phyloP scores from a whole-genome alignment of 2,113 vertebrate species.

The Xenopus tropicalis region DNA sequence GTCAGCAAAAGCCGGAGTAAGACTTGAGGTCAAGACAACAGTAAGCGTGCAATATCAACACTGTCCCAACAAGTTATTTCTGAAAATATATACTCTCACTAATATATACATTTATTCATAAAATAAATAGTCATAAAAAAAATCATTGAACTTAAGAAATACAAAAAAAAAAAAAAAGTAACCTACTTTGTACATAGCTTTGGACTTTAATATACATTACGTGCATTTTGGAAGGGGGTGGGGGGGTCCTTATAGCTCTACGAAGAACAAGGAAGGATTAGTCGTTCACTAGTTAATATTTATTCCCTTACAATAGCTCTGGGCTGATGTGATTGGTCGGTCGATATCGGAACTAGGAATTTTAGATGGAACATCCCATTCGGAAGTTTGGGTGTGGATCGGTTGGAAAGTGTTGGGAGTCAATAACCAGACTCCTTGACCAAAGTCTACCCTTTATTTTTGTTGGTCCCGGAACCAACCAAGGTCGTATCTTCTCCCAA shows the following conservation, averaged over 20 bases:
- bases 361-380: background rate
- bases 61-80: conserved; percentile 68
- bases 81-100: conserved; percentile 87
- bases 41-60: conserved; percentile 71
- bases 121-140: conserved; percentile 92
- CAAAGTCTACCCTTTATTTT: no score
- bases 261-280: background rate
- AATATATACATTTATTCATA: conserved; percentile 83
- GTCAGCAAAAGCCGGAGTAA: conserved; percentile 70
- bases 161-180: conserved; percentile 55
- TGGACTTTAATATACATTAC: conserved; percentile 72
- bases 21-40: conserved; percentile 75
- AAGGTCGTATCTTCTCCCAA: no score
- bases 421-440: no score
- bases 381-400: no score
- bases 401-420: no score
- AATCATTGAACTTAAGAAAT: conserved; percentile 72
- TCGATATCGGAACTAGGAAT: background rate
- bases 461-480: no score
- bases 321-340: background rate
- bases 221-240: conserved; percentile 61
- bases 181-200: conserved; percentile 82
- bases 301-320: background rate
- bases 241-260: conserved; percentile 2
- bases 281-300: background rate